These are phyloP conservation scores for Hucho hucho DNA, from an alignment of 2,113 vertebrate species.

Conservation along the genomic window DNA sequence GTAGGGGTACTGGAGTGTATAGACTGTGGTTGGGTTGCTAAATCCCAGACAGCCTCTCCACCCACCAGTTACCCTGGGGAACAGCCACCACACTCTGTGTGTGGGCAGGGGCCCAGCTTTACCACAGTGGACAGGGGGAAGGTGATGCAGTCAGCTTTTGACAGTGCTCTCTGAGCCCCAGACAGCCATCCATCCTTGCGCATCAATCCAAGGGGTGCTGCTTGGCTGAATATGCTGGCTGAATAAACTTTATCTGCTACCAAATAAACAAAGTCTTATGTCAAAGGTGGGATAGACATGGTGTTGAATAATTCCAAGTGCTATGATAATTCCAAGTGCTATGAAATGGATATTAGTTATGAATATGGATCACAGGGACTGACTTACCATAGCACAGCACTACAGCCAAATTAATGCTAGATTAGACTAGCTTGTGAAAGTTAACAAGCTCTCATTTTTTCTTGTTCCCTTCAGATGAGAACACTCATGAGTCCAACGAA, in stretches of 20 bases:
- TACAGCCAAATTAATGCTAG: no score
- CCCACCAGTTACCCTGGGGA: constrained; percentile 1
- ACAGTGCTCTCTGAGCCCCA: not conserved
- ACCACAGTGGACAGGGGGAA: not conserved
- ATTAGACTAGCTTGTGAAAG: not conserved
- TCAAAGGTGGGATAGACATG: no score
- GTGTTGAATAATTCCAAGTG: not conserved
- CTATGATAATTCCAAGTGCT: not conserved
- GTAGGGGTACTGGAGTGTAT: not conserved
- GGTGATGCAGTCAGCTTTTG: not conserved
- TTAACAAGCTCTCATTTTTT: not conserved
- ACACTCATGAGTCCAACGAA: constrained; percentile 26
- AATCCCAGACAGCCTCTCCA: not conserved
- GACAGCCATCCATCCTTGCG: not conserved
- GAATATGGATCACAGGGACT: not conserved
- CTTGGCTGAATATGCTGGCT: not conserved
- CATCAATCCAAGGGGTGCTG: not conserved
- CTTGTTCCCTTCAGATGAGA: constrained; percentile 25
- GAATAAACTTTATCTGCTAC: not conserved
- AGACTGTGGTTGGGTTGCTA: not conserved
- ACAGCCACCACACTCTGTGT: not conserved
- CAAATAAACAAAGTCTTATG: not conserved
- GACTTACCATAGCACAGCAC: not conserved
- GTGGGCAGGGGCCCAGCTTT: not conserved
- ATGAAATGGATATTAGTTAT: not conserved